Base-by-base conservation (phyloP, 2,797 vertebrate genomes). In the Sebastes diaconus region DNA sequence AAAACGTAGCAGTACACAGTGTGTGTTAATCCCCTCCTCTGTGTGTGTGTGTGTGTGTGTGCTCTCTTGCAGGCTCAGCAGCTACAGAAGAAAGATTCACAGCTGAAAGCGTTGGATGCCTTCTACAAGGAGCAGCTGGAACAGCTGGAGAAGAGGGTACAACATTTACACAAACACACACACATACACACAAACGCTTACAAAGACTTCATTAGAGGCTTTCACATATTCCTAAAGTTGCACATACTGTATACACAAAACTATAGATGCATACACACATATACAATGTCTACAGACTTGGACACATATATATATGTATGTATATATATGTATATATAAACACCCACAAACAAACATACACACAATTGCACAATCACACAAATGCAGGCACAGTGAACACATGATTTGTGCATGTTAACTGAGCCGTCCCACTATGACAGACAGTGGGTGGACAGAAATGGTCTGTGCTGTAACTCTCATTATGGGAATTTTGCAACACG, bases 121-220 rank as follows among this genome's bases (percentile, higher is more conserved):
- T 97, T 98, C 93, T 98, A 96, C 77, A 97, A 95, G 89, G 97
- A 98, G 87, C 98, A 99, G 91, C 81, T 98, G 92, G 91, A 93
- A 72, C 95, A 92, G 80, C 95, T 99, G 75, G 97, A 98, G 88
- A 97, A 91, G 88, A 97, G 96, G 98, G 98, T 99, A 92, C 87
- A 50, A 22, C 50, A 81, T 75, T 52, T 32, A 77, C 59, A 82
- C 73, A 68, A 1, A 34, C 58, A 58, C 64, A 79, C 52, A 71
- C 25, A 54, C 65, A 39, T 14, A 79, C 39, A 84, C 58, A 64
- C 22, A 68, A 27, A 42, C 34, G 8, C 46, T 29, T 58, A 5
- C 18, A 64, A 67, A 34, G 20, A 63, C 61, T 63, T 75, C 4
- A 72, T 82, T 75, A 64, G 64, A 66, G 27, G 39, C 65, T 68